phyloP scores from a whole-genome alignment of 2,113 vertebrate genomes.

The Rhabdornis inornatus region DNA sequence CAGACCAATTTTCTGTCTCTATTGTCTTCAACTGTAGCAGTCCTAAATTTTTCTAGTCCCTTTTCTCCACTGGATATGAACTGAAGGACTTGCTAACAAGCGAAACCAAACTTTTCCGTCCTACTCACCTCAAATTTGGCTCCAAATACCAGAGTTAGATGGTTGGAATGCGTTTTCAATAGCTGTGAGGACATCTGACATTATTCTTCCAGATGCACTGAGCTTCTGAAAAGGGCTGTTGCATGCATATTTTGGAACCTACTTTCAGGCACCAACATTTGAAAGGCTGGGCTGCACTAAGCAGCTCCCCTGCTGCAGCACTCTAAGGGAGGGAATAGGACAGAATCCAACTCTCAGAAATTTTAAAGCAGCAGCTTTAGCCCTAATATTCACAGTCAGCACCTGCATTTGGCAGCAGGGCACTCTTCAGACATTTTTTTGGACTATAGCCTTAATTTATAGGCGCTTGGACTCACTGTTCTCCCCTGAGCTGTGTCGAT shows the following conservation, averaged over 20 bases:
- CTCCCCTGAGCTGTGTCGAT: not conserved
- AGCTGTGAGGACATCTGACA: not conserved
- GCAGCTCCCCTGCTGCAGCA: not conserved
- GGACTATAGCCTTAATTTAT: not conserved
- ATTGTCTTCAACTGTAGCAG: not conserved
- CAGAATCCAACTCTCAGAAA: not conserved
- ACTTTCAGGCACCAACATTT: not conserved
- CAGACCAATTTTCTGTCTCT: not conserved
- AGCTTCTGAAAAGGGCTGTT: not conserved
- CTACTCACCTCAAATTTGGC: not conserved
- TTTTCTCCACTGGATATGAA: not conserved
- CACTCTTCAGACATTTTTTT: not conserved
- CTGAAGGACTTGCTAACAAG: slow-evolving; percentile 15
- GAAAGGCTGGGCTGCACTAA: not conserved
- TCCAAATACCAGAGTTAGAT: not conserved
- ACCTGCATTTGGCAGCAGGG: not conserved
- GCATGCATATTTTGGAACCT: not conserved
- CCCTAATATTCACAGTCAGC: not conserved
- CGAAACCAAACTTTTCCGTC: not conserved
- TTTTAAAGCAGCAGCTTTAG: not conserved
- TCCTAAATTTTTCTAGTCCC: not conserved
- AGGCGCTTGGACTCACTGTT: not conserved
- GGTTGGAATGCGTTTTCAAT: not conserved
- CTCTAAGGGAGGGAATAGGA: not conserved
- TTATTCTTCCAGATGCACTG: not conserved